Evolutionary conservation across 2,113 vertebrate genomes (phyloP).

Genomic region (Clarias magur): DNA sequence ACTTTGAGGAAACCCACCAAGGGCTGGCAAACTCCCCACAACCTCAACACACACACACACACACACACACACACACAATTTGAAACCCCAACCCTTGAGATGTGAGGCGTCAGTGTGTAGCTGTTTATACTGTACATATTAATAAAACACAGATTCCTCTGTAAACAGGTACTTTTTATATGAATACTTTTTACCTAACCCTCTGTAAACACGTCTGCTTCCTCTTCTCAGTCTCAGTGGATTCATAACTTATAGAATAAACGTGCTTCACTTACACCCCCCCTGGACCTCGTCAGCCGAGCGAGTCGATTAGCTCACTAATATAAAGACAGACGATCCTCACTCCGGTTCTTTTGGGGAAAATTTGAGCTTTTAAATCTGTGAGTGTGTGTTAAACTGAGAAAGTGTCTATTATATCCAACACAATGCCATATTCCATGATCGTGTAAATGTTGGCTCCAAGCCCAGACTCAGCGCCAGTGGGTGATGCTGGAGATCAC

Average conservation of each 20-base stretch:
- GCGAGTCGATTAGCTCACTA: neutral
- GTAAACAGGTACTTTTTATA: too few relatives aligned
- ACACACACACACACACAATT: too few relatives aligned
- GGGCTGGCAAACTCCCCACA: too few relatives aligned
- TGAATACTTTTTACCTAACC: too few relatives aligned
- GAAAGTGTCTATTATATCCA: neutral
- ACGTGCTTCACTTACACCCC: neutral
- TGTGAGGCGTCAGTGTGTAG: too few relatives aligned
- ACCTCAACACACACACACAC: too few relatives aligned
- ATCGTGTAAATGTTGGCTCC: neutral
- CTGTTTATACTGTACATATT: too few relatives aligned
- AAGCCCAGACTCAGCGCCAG: neutral
- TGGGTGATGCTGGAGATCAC: neutral
- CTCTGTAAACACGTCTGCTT: neutral
- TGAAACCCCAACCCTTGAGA: too few relatives aligned
- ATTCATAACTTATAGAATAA: neutral
- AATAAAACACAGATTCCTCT: too few relatives aligned
- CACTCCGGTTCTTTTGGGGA: neutral
- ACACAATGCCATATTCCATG: neutral
- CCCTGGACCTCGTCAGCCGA: neutral
- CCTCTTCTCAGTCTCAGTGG: too few relatives aligned
- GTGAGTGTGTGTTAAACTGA: neutral
- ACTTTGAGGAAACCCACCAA: too few relatives aligned
- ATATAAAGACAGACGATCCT: neutral
- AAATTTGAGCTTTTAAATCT: too few relatives aligned